Evolutionary conservation across 2,113 vertebrate species (phyloP), one percentile per base, ranked within the genome.

Genomic region (Myiagra hebetior): DNA sequence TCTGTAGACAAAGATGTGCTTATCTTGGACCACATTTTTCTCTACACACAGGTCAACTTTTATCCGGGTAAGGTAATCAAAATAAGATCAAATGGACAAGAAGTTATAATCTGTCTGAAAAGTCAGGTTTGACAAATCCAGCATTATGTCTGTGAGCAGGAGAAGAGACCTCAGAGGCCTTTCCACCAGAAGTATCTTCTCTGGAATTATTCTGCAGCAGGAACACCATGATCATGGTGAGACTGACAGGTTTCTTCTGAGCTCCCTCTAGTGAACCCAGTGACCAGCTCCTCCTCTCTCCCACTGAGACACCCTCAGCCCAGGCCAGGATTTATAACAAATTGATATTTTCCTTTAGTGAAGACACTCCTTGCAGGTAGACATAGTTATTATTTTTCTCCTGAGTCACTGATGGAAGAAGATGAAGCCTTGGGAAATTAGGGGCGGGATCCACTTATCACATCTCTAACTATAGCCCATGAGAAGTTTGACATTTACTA

Each of bases 211-310:
- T 88, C 68, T 92, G 64, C 64, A 72, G 47, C 49, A 73, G 33
- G 56, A 93, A 28, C 42, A 65, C 37, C 59, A 37, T 67, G 67
- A 73, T 31, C 49, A 22, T 15, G 2, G 24, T 69, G 39, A 85
- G 41, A 31, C 11, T 20, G 64, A 56, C 69, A 65, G 27, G 41
- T 92, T 97, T 91, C 88, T 96, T 96, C 93, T 80, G 93, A 91
- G 95, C 96, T 95, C 95, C 96, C 97, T 63, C 97, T 97, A 96
- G 93, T 95, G 97, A 97, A 65, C 30, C 69, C 77, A 86, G 49
- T 27, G 57, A 41, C 56, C 37, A 39, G 13, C 46, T 93, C 56
- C 59, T 79, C 37, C 46, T 89, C 87, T 68, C 50, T 70, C 57
- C 72, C 80, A 27, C 69, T 55, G 64, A 81, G 37, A 47, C 41